Evolutionary conservation across 2,888 invertebrate species (phyloP), one percentile per base, ranked within the genome.

Genomic region (Dexiosoma caninum): DNA sequence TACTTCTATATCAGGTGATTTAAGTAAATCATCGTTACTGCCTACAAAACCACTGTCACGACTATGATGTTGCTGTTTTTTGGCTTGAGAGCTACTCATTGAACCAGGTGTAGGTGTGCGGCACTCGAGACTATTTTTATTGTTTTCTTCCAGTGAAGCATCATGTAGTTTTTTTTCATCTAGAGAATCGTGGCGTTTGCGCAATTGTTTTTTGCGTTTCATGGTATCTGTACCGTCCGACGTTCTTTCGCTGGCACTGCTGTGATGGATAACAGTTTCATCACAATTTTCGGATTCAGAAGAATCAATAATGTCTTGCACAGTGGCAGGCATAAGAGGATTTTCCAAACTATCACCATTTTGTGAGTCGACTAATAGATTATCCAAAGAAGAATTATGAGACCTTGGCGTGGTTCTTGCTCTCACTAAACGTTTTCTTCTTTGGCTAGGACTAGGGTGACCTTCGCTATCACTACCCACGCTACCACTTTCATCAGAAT

Each of bases 391-490:
- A 0, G 95, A 95, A 72, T 95, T 95, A 88, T 96, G 95, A 12
- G 95, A 95, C 59, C 96, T 91, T 0, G 95, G 95, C 0, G 95
- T 95, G 5, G 96, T 96, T 49, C 96, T 92, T 5, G 96, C 95
- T 12, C 96, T 92, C 0, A 96, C 96, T 75, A 96, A 90, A 40
- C 95, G 92, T 87, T 97, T 96, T 77, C 96, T 92, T 8, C 96
- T 91, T 87, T 96, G 96, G 87, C 96, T 96, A 0, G 96, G 96
- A 89, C 96, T 96, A 3, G 96, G 96, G 84, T 94, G 93, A 1
- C 96, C 96, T 87, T 97, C 97, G 86, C 96, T 96, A 86, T 97
- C 96, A 90, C 96, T 96, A 6, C 97, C 97, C 0, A 97, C 97
- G 86, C 96, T 96, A 1, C 95, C 95, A 30, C 95, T 95, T 1